A percentile compares a stretch with the other conserved stretches of the same genome.
phyloP scores from a whole-genome alignment of 2,888 invertebrate genomes.

The Chaitophorus viminalis region DNA sequence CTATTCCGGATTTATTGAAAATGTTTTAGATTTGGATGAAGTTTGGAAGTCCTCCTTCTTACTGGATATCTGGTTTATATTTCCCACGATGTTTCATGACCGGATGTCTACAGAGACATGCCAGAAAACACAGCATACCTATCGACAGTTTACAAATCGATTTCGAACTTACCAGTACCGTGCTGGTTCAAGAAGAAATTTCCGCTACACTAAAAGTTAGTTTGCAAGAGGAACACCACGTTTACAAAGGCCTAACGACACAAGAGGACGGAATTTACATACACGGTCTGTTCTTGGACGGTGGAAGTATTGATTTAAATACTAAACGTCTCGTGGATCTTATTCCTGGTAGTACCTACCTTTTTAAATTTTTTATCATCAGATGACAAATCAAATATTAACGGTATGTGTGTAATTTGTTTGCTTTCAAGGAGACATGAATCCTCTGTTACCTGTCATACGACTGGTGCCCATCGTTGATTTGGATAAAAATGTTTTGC shows the following conservation, averaged over 20 bases:
- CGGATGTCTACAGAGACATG: slow-evolving; percentile 88
- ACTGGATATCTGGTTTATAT: slow-evolving; percentile 93
- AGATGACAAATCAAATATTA: not conserved
- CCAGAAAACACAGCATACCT: slow-evolving; percentile 84
- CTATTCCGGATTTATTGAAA: not conserved
- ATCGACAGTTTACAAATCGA: slow-evolving; percentile 88
- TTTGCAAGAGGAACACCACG: slow-evolving; percentile 66
- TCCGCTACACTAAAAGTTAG: slow-evolving; percentile 69
- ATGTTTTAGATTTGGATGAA: slow-evolving; percentile 71
- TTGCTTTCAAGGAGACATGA: slow-evolving; percentile 68
- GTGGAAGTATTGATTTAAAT: slow-evolving; percentile 83
- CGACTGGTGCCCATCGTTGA: slow-evolving; percentile 73
- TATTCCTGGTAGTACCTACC: slow-evolving; percentile 72
- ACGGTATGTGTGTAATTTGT: slow-evolving; percentile 55
- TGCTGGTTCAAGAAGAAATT: slow-evolving; percentile 77
- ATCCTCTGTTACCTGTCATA: slow-evolving; percentile 77
- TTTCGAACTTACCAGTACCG: slow-evolving; percentile 73
- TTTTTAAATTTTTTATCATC: no score
- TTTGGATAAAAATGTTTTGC: slow-evolving; percentile 68
- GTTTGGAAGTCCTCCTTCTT: slow-evolving; percentile 79
- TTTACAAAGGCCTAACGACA: slow-evolving; percentile 71
- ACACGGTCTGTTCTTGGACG: slow-evolving; percentile 87
- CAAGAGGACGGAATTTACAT: slow-evolving; percentile 78
- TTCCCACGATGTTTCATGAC: slow-evolving; percentile 95
- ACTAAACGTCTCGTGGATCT: slow-evolving; percentile 80